Conservation (phyloP, 1,140 invertebrate genomes). For the Himalopsyche phryganea region DNA sequence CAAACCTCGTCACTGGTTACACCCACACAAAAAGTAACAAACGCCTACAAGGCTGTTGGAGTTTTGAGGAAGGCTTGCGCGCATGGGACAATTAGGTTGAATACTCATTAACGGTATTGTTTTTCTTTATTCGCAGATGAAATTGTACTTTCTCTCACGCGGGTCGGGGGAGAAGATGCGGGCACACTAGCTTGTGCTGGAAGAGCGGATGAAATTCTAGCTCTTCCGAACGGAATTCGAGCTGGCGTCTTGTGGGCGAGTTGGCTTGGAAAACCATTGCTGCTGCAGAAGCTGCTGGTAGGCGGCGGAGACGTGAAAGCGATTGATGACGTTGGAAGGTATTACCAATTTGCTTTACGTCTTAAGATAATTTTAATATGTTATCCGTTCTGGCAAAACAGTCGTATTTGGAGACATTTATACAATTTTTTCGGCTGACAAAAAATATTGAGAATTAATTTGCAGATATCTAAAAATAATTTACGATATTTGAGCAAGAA, state of each 20-base stretch:
- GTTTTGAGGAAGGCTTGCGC: no score
- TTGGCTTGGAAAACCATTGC: slow-evolving; percentile 50
- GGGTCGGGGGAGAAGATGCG: slow-evolving; percentile 29
- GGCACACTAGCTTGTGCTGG: slow-evolving; percentile 9
- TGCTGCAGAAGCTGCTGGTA: slow-evolving; percentile 45
- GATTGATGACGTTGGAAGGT: slow-evolving; percentile 53
- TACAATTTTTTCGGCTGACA: no score
- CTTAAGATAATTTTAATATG: no score
- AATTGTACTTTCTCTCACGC: slow-evolving; percentile 32
- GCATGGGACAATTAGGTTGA: no score
- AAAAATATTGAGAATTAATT: no score
- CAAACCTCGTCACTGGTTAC: no score
- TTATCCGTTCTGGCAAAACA: no score
- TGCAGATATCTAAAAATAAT: no score
- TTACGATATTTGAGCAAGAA: no score
- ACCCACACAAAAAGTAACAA: no score
- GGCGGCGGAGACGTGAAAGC: slow-evolving; percentile 44
- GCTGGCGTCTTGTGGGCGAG: slow-evolving; percentile 46
- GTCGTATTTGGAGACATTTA: no score
- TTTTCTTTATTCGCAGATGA: slow-evolving; percentile 12
- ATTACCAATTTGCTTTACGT: slow-evolving; percentile 1
- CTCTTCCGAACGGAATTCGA: not conserved
- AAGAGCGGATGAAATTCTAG: slow-evolving; percentile 6
- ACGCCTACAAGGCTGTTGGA: no score
- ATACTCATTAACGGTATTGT: not conserved